A percentile compares a stretch with the other conserved stretches of the same genome.
Conservation (phyloP, 2,888 invertebrate genomes). For the Epiperipatus broadwayi region DNA sequence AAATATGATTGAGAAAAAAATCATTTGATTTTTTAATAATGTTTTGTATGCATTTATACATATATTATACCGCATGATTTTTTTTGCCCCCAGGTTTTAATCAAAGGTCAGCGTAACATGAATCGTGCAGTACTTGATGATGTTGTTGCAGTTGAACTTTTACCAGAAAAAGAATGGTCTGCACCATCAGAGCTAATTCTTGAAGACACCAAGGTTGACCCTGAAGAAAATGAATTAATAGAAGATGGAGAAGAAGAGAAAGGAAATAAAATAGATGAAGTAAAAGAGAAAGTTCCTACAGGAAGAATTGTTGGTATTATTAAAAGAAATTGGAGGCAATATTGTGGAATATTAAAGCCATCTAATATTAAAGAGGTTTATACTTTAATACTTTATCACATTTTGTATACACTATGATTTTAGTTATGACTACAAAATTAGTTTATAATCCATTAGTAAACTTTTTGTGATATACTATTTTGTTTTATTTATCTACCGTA, state of each 20-base stretch:
- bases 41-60: constrained; percentile 11
- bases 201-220: constrained; percentile 25
- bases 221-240: not conserved
- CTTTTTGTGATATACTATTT: constrained; percentile 1
- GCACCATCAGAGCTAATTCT: constrained; percentile 50
- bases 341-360: constrained; percentile 80
- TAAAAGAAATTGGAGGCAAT: constrained; percentile 86
- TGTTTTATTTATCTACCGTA: too few species aligned
- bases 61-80: too few species aligned
- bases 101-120: constrained; percentile 63
- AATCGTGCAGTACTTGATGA: constrained; percentile 92
- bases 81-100: constrained; percentile 40
- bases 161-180: constrained; percentile 75
- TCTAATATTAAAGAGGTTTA: constrained; percentile 42
- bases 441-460: not conserved
- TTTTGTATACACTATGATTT: not conserved
- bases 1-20: not conserved
- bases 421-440: constrained; percentile 1
- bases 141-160: constrained; percentile 66
- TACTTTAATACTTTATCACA: constrained; percentile 8
- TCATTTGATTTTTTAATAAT: not conserved
- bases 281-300: constrained; percentile 36
- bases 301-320: constrained; percentile 82
- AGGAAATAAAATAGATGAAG: too few species aligned
- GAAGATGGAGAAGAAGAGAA: constrained; percentile 23